Conservation (phyloP, 2,888 invertebrate genomes). For the Chironomus riparius region DNA sequence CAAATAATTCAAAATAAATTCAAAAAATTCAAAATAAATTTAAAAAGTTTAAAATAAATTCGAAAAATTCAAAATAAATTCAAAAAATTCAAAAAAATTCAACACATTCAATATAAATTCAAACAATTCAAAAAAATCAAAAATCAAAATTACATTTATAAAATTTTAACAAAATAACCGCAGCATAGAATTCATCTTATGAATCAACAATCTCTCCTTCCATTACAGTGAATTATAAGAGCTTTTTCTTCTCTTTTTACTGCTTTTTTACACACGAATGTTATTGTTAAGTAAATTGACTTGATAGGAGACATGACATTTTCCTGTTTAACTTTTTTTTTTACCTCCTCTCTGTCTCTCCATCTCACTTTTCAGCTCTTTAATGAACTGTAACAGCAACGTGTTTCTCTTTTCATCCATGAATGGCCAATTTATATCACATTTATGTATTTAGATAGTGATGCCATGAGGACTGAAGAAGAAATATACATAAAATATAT, state of each 20-base stretch:
- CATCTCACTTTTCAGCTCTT: neutral
- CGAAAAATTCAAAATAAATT: no score
- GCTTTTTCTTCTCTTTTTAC: neutral
- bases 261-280: neutral
- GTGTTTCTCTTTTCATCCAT: neutral
- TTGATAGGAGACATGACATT: constrained; percentile 8
- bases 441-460: no score
- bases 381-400: neutral
- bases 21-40: no score
- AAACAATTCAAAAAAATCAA: no score
- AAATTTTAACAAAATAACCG: no score
- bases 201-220: neutral
- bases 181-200: neutral
- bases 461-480: no score
- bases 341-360: neutral
- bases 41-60: no score
- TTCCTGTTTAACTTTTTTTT: constrained; percentile 1
- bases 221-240: neutral
- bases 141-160: no score
- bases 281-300: constrained; percentile 3
- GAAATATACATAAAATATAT: neutral
- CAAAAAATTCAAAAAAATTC: no score
- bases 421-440: neutral
- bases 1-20: no score
- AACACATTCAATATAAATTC: no score